phyloP scores from a whole-genome alignment of 2,888 invertebrate species.

The Ormyrus labotus region DNA sequence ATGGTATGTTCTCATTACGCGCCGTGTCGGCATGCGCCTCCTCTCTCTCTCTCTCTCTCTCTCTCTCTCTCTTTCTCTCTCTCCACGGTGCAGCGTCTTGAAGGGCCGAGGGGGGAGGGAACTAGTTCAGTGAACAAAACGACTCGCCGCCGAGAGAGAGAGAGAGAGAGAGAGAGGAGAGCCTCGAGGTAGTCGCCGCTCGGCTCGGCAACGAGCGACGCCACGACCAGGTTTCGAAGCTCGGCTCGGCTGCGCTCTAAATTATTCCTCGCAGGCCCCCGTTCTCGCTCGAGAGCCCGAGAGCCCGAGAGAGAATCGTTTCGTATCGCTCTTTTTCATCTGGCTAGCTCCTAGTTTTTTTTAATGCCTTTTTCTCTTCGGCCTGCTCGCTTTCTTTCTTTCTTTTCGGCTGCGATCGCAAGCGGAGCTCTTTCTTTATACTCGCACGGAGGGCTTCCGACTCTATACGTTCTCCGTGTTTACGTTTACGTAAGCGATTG shows the following conservation, averaged over 20 bases:
- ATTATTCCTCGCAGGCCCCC: slow-evolving; percentile 45
- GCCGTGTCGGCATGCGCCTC: slow-evolving; percentile 73
- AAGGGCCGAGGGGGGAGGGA: slow-evolving; percentile 61
- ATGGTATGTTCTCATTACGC: slow-evolving; percentile 75
- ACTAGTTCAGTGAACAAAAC: slow-evolving; percentile 76
- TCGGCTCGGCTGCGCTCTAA: slow-evolving; percentile 28
- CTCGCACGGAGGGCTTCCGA: not conserved
- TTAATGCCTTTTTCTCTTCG: not conserved
- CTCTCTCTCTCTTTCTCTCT: slow-evolving; percentile 15
- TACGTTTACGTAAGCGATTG: slow-evolving; percentile 29
- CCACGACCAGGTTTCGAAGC: not conserved
- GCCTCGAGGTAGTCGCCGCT: slow-evolving; percentile 63
- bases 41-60: slow-evolving; percentile 57
- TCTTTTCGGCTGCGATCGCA: slow-evolving; percentile 1
- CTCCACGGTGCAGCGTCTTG: slow-evolving; percentile 2
- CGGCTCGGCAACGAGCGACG: slow-evolving; percentile 49
- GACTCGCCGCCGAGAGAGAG: slow-evolving; percentile 58
- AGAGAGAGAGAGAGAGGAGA: slow-evolving; percentile 52
- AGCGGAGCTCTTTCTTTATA: no score
- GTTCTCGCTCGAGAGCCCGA: not conserved
- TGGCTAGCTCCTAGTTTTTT: slow-evolving; percentile 32
- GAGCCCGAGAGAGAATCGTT: not conserved
- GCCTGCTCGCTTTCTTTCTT: slow-evolving; percentile 17
- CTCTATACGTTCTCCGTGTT: not conserved
- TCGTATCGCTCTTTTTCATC: slow-evolving; percentile 54